Evolutionary conservation across 92 coral and sea anemone genomes (phyloP), one percentile per base, ranked within the genome.

Genomic region (Heteractis magnifica): DNA sequence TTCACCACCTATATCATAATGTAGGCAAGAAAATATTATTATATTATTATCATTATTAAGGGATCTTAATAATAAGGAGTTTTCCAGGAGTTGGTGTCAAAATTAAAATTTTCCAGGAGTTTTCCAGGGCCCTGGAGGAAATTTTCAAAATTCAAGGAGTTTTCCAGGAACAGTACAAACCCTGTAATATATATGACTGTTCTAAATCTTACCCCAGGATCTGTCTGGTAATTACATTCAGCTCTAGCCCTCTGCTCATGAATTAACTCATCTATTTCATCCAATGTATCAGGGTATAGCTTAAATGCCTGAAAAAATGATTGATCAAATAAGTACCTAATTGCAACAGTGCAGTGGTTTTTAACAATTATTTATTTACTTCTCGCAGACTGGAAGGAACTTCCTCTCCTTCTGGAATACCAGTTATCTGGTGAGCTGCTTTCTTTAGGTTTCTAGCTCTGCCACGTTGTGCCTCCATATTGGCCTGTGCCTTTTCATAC

Each of bases 161-260:
- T n/a, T n/a, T n/a, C n/a, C n/a, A n/a, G n/a, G n/a, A n/a, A n/a
- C n/a, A n/a, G n/a, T n/a, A n/a, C n/a, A n/a, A n/a, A n/a, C n/a
- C n/a, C n/a, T n/a, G n/a, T n/a, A 34, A 34, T 34, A 34, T 34
- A 34, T 34, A 34, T 34, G 44, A 34, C 12, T 16, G 0, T 14
- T 76, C 5, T 60, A 15, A 62, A 5, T 58, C 84, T 19, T 87
- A 95, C 98, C 93, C 91, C 89, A 58, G 98, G 98, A 53, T 94
- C 90, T n/a, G 98, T 95, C 82, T 88, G 96, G 52, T 95, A 94
- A 71, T 94, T 95, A 70, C 98, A 95, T 56, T 95, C 98, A 15
- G 97, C 97, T 80, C 95, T 91, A 7, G 98, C 99, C 78, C 90
- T 82, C 91, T 94, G 97, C 65, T 91, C 95, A 83, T 96, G 97